Evolutionary conservation across 2,888 invertebrate species (phyloP), one percentile per base, ranked within the genome.

Genomic region (Eupithecia centaureata): DNA sequence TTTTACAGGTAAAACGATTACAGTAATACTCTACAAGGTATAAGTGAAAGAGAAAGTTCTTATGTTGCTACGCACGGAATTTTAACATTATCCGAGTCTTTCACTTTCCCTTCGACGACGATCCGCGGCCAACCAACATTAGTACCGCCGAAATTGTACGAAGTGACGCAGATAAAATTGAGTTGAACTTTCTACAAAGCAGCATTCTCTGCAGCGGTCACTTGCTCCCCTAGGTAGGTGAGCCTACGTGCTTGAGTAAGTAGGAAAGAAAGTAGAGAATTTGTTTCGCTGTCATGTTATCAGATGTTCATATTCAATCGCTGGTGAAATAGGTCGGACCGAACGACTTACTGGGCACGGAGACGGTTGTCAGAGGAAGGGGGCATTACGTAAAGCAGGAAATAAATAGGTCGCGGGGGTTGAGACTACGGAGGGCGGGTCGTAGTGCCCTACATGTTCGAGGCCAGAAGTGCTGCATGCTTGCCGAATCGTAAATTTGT

Each of bases 361-460:
- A 15, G 51, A 25, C 25, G 25, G 25, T 12, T 56, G 30, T 33
- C 32, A 32, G 60, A 65, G 66, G 71, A 65, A 66, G 64, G 73
- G 76, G 78, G 79, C 51, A 67, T 83, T 85, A 85, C 82, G 81
- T 86, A 85, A 85, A 83, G 80, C 77, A 81, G 81, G 80, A 85
- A 86, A 82, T 82, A 89, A 84, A 86, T 90, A 85, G 90, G 91
- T 89, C 90, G 82, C 79, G 79, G 76, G 81, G 78, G 80, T 73
- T 73, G 73, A 75, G 76, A 79, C 70, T 72, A 54, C 56, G 65
- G 28, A 68, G 54, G 65, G 71, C 64, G 70, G 71, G 71, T 65
- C 52, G 61, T 68, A 71, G 90, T 90, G 88, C 79, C 89, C 88
- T 88, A 89, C 83, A 86, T 89, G 80, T 79, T 79, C 80, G 63